Percentiles rank a stretch among this genome's conserved stretches.
These are phyloP conservation scores for Spilogale gracilis DNA, from an alignment of 2,113 vertebrate genomes.

Conservation along the genomic window DNA sequence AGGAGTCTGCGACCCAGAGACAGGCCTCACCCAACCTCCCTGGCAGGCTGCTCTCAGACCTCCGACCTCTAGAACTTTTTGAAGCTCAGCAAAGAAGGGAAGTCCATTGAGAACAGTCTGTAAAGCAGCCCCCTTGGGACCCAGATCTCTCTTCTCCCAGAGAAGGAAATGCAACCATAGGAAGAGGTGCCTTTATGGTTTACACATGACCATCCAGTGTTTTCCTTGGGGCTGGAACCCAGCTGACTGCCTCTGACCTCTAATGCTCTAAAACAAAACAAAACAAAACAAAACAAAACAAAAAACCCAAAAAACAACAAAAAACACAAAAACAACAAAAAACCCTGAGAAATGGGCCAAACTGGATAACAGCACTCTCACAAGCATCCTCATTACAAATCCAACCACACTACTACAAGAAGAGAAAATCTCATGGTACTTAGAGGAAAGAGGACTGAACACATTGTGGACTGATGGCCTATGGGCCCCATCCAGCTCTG, in stretches of 20 bases:
- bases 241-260: background rate
- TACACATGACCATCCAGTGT: background rate
- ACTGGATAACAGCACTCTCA: background rate
- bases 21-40: background rate
- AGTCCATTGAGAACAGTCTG: background rate
- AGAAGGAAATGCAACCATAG: background rate
- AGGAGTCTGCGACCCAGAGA: fast-evolving
- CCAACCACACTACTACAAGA: background rate
- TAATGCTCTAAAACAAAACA: background rate
- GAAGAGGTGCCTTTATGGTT: background rate
- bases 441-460: background rate
- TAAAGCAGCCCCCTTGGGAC: background rate
- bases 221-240: background rate
- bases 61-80: background rate
- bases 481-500: fast-evolving
- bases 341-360: background rate
- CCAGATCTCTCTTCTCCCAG: background rate
- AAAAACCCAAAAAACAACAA: too few species aligned
- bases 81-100: background rate
- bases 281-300: too few species aligned
- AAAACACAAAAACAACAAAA: background rate
- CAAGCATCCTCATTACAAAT: background rate
- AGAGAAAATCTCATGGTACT: background rate
- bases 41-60: background rate
- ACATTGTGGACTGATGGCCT: background rate